Conservation (phyloP, 2,113 vertebrate genomes). For the Tetraodon nigroviridis region DNA sequence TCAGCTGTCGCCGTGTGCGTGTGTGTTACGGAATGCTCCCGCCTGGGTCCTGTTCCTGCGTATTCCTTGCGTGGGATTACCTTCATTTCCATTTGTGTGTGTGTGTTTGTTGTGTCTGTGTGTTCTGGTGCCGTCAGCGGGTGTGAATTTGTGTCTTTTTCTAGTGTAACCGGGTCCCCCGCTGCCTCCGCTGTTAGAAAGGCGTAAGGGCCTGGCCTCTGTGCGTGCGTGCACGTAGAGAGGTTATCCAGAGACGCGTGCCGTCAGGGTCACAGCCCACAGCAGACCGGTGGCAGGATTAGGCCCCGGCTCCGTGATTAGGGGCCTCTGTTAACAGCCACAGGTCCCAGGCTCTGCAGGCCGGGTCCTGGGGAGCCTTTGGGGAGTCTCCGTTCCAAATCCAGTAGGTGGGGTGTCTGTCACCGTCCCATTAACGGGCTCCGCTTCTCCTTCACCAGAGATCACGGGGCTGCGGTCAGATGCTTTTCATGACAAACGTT, state of each 20-base stretch:
- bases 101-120: constrained; percentile 26
- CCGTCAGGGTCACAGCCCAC: constrained; percentile 65
- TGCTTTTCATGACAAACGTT: too few relatives aligned
- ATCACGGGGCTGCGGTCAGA: constrained; percentile 1
- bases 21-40: constrained; percentile 16
- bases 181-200: constrained; percentile 59
- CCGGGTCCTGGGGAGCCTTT: constrained; percentile 12
- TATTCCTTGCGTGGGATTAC: constrained; percentile 24
- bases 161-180: constrained; percentile 38
- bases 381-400: constrained; percentile 19
- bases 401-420: constrained; percentile 31
- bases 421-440: constrained; percentile 42
- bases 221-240: constrained; percentile 9
- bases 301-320: constrained; percentile 65
- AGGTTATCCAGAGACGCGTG: constrained; percentile 56
- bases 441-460: constrained; percentile 1
- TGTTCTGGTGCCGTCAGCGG: not conserved
- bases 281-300: constrained; percentile 64
- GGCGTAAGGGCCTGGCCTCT: constrained; percentile 19
- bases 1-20: constrained; percentile 64
- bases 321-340: constrained; percentile 67
- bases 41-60: constrained; percentile 29
- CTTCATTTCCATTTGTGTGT: constrained; percentile 23
- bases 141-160: constrained; percentile 20
- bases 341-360: constrained; percentile 34